Percentiles rank a stretch among this genome's conserved stretches.
These are phyloP conservation scores for Athalia circularis DNA, from an alignment of 2,888 invertebrate species.

Conservation along the genomic window DNA sequence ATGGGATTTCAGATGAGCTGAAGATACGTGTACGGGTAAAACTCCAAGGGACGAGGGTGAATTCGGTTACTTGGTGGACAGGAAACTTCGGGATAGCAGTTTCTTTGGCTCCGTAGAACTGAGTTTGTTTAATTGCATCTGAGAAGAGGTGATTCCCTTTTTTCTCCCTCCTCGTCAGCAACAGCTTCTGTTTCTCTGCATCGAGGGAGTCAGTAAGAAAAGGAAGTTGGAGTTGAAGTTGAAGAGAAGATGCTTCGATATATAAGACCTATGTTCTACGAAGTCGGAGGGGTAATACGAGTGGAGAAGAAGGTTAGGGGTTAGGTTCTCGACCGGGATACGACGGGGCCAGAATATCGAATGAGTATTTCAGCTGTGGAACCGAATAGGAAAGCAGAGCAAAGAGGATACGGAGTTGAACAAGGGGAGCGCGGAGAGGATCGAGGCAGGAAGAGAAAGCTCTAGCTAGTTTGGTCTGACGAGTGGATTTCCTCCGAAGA, in stretches of 20 bases:
- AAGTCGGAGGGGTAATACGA: constrained; percentile 26
- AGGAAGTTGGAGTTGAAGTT: not conserved
- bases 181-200: constrained; percentile 40
- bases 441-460: constrained; percentile 9
- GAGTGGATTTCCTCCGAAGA: constrained; percentile 33
- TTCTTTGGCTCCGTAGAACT: constrained; percentile 21
- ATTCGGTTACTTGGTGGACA: not conserved
- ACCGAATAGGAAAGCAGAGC: constrained; percentile 9
- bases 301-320: constrained; percentile 9
- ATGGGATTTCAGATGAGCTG: no score
- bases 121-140: constrained; percentile 45
- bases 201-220: not conserved
- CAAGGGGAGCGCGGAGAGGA: not conserved
- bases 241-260: not conserved
- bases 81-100: not conserved
- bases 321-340: constrained; percentile 23
- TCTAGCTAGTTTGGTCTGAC: constrained; percentile 35
- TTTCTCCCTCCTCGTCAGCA: constrained; percentile 8
- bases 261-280: not conserved
- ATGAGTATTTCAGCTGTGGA: constrained; percentile 26
- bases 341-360: constrained; percentile 41
- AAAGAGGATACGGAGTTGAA: no score
- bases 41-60: no score
- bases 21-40: no score
- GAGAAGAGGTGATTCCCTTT: constrained; percentile 5